phyloP scores from a whole-genome alignment of 2,113 vertebrate species.

The Megaceryle torquata region DNA sequence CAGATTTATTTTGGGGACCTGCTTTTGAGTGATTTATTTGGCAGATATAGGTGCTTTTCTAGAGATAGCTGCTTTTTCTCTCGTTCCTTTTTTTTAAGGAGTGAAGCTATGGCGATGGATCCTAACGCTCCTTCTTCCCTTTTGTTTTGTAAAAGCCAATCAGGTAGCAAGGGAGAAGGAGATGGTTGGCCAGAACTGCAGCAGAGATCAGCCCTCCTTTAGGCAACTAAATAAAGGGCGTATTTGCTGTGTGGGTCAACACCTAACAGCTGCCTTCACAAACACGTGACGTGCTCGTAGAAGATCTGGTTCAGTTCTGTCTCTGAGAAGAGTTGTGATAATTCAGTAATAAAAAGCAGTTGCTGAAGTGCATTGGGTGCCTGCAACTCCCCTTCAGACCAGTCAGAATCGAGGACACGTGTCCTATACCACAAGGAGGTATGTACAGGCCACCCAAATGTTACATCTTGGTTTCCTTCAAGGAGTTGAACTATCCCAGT shows the following conservation, averaged over 20 bases:
- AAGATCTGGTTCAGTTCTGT: neutral
- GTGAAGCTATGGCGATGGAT: neutral
- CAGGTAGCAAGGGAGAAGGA: constrained; percentile 1
- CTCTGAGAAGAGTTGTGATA: neutral
- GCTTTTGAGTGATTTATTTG: neutral
- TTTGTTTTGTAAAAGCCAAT: constrained; percentile 42
- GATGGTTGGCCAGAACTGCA: neutral
- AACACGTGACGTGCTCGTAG: neutral
- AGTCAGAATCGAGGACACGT: neutral
- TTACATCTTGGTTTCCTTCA: neutral
- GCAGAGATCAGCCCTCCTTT: neutral
- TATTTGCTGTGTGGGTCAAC: neutral
- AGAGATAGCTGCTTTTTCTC: neutral
- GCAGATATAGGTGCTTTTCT: neutral
- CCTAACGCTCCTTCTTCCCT: neutral
- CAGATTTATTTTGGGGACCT: neutral
- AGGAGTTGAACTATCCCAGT: neutral
- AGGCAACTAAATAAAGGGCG: neutral
- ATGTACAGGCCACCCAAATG: neutral
- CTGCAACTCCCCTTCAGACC: neutral
- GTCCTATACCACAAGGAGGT: neutral
- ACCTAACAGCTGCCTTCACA: neutral
- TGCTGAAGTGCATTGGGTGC: neutral
- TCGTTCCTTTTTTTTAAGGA: neutral
- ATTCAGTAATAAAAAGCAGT: neutral